These are phyloP conservation scores for Darevskia nairensis DNA, from an alignment of 2,797 vertebrate genomes.

Conservation along the genomic window DNA sequence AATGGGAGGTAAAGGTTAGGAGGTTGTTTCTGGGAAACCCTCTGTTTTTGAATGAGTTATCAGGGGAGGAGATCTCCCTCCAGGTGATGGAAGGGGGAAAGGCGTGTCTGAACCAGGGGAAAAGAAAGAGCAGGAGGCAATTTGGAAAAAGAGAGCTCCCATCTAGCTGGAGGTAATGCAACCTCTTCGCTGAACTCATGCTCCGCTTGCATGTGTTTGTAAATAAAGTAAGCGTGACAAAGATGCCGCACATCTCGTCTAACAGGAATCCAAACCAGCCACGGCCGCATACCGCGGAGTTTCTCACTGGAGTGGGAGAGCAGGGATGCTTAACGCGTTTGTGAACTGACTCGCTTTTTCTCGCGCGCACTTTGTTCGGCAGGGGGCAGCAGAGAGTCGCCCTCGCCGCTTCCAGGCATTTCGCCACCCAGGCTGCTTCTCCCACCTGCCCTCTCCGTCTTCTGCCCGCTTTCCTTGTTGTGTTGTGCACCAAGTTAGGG, in stretches of 20 bases:
- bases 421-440: too few relatives aligned
- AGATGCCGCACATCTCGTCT: neutral
- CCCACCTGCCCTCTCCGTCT: neutral
- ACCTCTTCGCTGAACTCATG: neutral
- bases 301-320: neutral
- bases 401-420: too few relatives aligned
- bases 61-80: neutral
- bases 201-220: neutral
- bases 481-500: neutral
- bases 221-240: neutral
- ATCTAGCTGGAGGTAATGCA: neutral
- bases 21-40: neutral
- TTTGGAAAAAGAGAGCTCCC: neutral
- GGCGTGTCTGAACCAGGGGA: neutral
- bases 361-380: neutral
- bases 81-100: neutral
- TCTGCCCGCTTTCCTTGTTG: neutral
- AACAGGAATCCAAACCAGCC: neutral
- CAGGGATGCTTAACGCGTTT: too few relatives aligned
- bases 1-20: neutral
- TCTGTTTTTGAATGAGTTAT: conserved; percentile 2
- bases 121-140: neutral
- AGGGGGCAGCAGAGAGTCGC: conserved; percentile 17
- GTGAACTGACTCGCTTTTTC: too few relatives aligned
- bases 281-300: neutral